Base-by-base conservation (phyloP, 2,797 vertebrate species). In the Peromyscus attwateri region DNA sequence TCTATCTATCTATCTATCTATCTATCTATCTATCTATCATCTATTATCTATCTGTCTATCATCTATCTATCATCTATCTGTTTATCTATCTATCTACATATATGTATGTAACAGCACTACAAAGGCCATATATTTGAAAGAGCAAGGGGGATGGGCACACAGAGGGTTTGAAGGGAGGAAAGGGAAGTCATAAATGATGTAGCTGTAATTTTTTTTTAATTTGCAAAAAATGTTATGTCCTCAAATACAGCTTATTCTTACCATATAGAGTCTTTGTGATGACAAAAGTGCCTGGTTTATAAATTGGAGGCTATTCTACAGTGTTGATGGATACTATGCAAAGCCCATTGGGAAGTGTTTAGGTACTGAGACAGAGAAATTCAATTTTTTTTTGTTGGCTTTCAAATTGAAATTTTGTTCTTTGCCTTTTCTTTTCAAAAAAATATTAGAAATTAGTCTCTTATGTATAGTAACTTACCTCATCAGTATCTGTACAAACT, bases 401-500 rank as follows among this genome's bases (percentile, higher is more conserved):
- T 11, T 91, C 60, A 92, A 81, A 75, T 84, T 92, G 85, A 95
- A 94, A 95, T 93, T 93, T 88, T 92, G 68, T 60, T 66, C 34
- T 68, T 95, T 82, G 90, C 25, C 21, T 82, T 89, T 91, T 66
- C 34, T 92, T 94, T 97, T 94, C 34, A 79, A 95, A 95, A 84
- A 27, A 34, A 71, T 40, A 49, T 57, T 88, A 92, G 71, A 96
- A 93, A 90, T 92, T 87, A 92, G 60, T 75, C 55, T 87, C 60
- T 91, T 10, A 5, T 64, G 90, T 37, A 55, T 4, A 92, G 52
- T 12, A 40, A 75, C 7, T 66, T 73, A 46, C 9, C 57, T 55
- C 82, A 55, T 68, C 40, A 70, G 4, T 57, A 34, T 76, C 34
- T 25, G 60, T 4, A 76, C 1, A 68, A 55, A 43, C 37, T 81